These are phyloP conservation scores for Anodontia alba DNA, from an alignment of 2,888 invertebrate species.

Conservation along the genomic window DNA sequence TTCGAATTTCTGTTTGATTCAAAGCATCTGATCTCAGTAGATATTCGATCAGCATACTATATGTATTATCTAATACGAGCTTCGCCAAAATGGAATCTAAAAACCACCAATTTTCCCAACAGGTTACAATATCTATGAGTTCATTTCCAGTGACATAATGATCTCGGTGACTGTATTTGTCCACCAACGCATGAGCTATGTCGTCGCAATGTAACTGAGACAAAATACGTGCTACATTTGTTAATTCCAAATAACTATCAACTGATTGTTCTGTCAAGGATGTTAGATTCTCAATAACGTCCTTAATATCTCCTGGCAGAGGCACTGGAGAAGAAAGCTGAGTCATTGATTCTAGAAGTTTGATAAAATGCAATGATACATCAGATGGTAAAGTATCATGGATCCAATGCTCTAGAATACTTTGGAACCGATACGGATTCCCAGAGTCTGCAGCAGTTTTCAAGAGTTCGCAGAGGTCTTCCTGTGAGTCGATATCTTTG, in stretches of 20 bases:
- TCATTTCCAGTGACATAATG: not conserved
- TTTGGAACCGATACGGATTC: constrained; percentile 18
- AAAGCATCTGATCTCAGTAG: not conserved
- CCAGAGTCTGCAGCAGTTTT: constrained; percentile 2
- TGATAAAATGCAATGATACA: not conserved
- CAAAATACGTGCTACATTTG: not conserved
- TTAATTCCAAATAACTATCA: not conserved
- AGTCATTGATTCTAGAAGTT: constrained; percentile 16
- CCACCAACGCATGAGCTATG: not conserved
- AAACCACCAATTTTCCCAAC: not conserved
- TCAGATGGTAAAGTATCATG: not conserved
- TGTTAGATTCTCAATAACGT: not conserved
- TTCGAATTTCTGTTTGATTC: not conserved
- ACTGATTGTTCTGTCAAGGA: not conserved
- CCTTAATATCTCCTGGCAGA: constrained; percentile 19
- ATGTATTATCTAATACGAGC: not conserved
- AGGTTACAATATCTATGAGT: not conserved
- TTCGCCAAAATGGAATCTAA: not conserved
- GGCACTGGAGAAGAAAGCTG: not conserved
- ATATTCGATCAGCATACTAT: not conserved
- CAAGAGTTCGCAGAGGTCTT: not conserved
- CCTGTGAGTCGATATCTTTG: not conserved
- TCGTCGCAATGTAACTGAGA: not conserved
- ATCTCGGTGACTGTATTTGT: not conserved
- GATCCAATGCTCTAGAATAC: constrained; percentile 12